Evolutionary conservation across 2,888 invertebrate species (phyloP).

Genomic region (Tipula vernalis): DNA sequence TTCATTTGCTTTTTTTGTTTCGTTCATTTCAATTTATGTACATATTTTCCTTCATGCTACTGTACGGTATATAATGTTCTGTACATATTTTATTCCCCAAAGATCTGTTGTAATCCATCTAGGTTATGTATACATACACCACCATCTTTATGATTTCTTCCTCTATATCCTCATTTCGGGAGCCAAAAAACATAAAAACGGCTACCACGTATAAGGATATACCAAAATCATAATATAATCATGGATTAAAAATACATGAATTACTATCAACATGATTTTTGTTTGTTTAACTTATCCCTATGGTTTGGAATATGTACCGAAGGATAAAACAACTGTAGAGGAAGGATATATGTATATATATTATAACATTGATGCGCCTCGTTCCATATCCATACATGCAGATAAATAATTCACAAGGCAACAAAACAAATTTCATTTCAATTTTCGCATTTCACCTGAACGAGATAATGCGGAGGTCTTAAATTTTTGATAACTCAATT

Average conservation of each 20-base stretch:
- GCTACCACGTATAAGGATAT: background rate
- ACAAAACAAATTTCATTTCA: background rate
- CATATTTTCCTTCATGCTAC: background rate
- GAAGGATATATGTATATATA: background rate
- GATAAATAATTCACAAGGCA: background rate
- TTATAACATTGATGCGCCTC: background rate
- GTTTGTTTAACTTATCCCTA: constrained; percentile 4
- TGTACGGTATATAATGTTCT: background rate
- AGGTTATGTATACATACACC: background rate
- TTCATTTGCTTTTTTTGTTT: background rate
- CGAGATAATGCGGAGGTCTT: background rate
- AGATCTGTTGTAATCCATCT: constrained; percentile 4
- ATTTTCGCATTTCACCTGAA: background rate
- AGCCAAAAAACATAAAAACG: background rate
- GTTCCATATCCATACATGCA: background rate
- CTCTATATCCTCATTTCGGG: background rate
- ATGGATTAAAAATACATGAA: constrained; percentile 4
- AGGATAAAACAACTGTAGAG: background rate
- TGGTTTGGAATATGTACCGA: background rate
- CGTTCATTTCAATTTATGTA: background rate
- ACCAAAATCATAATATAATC: constrained; percentile 4
- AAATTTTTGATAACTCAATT: background rate
- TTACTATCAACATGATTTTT: background rate
- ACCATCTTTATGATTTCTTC: background rate
- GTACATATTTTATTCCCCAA: background rate